phyloP scores from a whole-genome alignment of 2,797 vertebrate genomes.

The Oreochromis grahami region DNA sequence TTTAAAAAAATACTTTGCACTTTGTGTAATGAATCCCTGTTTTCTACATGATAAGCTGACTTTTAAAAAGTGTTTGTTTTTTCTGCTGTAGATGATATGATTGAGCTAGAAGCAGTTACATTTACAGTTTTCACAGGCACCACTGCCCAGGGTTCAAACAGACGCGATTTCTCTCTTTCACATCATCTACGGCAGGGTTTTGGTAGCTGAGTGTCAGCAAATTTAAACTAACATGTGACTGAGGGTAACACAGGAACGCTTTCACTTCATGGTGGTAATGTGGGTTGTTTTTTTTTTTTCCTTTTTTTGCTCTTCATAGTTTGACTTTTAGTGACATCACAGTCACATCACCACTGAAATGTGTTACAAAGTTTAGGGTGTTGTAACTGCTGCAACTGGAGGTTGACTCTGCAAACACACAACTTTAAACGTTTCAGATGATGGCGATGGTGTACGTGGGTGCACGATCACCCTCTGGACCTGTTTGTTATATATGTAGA shows the following conservation, averaged over 20 bases:
- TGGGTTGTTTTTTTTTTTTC: accelerated
- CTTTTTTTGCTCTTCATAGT: not conserved
- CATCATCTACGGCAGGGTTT: not conserved
- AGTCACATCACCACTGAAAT: not conserved
- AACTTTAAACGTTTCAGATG: not conserved
- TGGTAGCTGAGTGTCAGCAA: not conserved
- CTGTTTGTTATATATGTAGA: not conserved
- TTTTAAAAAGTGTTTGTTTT: not conserved
- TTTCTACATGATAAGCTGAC: not conserved
- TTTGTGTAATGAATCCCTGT: not conserved
- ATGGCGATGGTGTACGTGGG: accelerated
- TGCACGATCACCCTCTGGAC: not conserved
- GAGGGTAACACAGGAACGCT: not conserved
- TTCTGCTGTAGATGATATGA: not conserved
- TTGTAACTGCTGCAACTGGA: not conserved
- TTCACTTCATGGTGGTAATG: not conserved
- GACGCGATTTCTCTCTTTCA: not conserved
- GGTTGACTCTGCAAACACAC: not conserved
- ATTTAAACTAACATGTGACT: not conserved
- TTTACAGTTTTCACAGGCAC: not conserved
- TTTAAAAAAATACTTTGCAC: accelerated
- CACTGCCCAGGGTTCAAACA: not conserved
- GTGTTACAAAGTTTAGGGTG: not conserved
- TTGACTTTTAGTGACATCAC: not conserved
- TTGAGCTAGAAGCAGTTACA: not conserved